phyloP scores from a whole-genome alignment of 2,797 vertebrate genomes.

The Linurgus olivaceus region DNA sequence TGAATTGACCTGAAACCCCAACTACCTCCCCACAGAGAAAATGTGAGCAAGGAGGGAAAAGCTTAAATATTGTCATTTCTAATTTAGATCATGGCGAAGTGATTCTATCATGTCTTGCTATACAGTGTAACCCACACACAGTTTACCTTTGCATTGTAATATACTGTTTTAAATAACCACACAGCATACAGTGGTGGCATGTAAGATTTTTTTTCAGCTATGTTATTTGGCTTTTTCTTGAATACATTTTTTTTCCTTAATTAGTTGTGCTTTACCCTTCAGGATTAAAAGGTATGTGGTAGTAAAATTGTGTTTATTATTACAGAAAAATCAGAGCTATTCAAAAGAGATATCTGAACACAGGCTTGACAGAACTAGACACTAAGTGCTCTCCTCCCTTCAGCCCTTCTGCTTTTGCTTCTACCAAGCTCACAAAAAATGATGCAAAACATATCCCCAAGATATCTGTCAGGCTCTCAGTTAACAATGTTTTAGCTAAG shows the following conservation, averaged over 20 bases:
- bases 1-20: slow-evolving; percentile 16
- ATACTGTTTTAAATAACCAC: not conserved
- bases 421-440: not conserved
- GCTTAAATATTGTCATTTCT: not conserved
- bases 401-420: not conserved
- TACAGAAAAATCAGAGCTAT: not conserved
- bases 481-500: not conserved
- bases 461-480: not conserved
- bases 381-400: not conserved
- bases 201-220: not conserved
- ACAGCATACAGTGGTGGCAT: not conserved
- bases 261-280: not conserved
- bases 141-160: not conserved
- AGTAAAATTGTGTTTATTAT: not conserved
- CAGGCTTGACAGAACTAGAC: not conserved
- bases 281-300: not conserved
- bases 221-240: not conserved
- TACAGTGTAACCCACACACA: not conserved
- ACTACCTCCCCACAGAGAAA: not conserved
- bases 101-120: not conserved
- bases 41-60: not conserved
- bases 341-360: not conserved
- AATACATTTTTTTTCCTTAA: not conserved
- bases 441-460: not conserved
- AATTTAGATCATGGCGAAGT: not conserved